These are phyloP conservation scores for Bugulina stolonifera DNA, from an alignment of 2,888 invertebrate species.

Conservation along the genomic window DNA sequence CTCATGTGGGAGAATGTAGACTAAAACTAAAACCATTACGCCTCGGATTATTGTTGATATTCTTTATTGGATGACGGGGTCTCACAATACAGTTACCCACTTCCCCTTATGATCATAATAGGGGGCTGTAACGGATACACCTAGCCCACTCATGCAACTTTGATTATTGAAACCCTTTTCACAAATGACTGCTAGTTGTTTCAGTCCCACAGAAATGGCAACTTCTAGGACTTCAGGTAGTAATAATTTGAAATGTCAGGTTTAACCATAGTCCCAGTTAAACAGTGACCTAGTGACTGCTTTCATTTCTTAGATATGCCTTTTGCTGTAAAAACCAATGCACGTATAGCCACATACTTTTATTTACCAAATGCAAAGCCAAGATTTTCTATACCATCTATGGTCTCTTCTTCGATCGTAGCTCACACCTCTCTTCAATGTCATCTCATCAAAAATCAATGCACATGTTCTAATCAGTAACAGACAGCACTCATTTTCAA, in stretches of 20 bases:
- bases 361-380: not conserved
- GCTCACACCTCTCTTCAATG: not conserved
- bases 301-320: not conserved
- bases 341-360: not conserved
- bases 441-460: not conserved
- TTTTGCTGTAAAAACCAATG: not conserved
- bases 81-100: conserved; percentile 26
- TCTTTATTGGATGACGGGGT: conserved; percentile 29
- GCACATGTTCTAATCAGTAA: not conserved
- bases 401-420: not conserved
- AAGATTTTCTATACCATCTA: not conserved
- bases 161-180: conserved; percentile 29
- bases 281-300: not conserved
- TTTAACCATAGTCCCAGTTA: too few species aligned
- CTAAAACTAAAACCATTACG: conserved; percentile 18
- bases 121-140: conserved; percentile 26
- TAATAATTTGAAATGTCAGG: not conserved
- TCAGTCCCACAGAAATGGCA: conserved; percentile 5
- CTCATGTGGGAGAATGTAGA: not conserved
- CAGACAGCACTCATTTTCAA: not conserved
- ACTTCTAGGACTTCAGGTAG: not conserved
- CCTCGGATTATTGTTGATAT: conserved; percentile 27
- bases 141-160: conserved; percentile 8
- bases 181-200: conserved; percentile 24
- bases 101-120: conserved; percentile 22